Evolutionary conservation across 2,113 vertebrate species (phyloP), one percentile per base, ranked within the genome.

Genomic region (Sorex fumeus): DNA sequence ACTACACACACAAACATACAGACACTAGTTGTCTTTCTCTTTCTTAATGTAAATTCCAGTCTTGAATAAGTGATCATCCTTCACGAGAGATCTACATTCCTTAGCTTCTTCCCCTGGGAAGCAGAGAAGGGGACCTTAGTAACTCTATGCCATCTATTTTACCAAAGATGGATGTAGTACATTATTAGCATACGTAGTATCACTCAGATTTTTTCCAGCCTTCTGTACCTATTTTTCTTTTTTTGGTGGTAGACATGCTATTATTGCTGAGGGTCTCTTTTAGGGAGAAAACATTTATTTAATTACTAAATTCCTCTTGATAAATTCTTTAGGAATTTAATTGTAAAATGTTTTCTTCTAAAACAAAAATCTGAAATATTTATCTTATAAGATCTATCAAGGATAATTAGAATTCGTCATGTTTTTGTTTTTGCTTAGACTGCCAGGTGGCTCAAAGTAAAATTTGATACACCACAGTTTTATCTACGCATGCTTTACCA

Each of bases 381-480:
- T 88, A 64, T 81, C 64, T 91, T 90, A 89, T 79, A 27, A 19
- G 60, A 84, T 85, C 40, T 66, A 88, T 88, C 69, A 81, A 91
- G 11, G 87, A 75, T 87, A 93, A 93, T 95, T 89, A 93, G 3
- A 72, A 53, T 90, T 50, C 60, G 74, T 94, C 53, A 53, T 87
- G 47, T 88, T 89, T 91, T 21, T 40, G 88, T 92, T 87, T 89
- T 84, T 32, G 50, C 43, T 95, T 95, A 79, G 74, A 32, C 78
- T 93, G n/a, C 67, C 57, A 64, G 40, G 57, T 93, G 84, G 72
- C 93, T 81, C 81, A 95, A 84, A 95, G 84, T 87, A 16, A 96
- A 89, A 87, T 84, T 96, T 93, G 75, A 83, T 2, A 67, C 8
- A 34, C 62, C 80, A 30, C 32, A 82, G 12, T 71, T 76, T 83